phyloP scores from a whole-genome alignment of 1,140 invertebrate genomes.

The Cydia fagiglandana region DNA sequence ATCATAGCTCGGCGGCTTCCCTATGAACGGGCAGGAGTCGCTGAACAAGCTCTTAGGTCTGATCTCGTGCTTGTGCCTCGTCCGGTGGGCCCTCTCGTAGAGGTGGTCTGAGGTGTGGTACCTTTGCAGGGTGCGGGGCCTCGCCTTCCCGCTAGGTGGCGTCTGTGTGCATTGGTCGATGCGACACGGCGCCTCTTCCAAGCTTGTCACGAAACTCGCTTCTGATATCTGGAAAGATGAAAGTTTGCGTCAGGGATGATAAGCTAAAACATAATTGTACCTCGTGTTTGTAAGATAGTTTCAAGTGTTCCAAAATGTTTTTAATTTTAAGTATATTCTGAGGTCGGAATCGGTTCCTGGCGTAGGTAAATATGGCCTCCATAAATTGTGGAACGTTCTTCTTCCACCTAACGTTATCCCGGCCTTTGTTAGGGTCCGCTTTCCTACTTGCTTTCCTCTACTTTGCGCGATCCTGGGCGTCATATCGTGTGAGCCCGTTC shows the following conservation, averaged over 20 bases:
- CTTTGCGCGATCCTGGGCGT: too few species aligned
- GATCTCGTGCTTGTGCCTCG: conserved; percentile 48
- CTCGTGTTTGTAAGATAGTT: too few species aligned
- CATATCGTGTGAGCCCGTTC: too few species aligned
- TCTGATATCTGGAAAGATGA: conserved; percentile 65
- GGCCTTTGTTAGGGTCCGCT: too few species aligned
- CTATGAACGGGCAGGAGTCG: conserved; percentile 61
- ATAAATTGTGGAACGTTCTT: too few species aligned
- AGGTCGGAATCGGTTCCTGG: background rate
- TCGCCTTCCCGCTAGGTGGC: conserved; percentile 60
- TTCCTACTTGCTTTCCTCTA: too few species aligned
- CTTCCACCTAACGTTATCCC: too few species aligned
- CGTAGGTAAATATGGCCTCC: background rate
- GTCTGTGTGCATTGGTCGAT: conserved; percentile 74
- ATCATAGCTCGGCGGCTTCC: conserved; percentile 69
- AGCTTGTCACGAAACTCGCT: conserved; percentile 70
- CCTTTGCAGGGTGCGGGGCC: conserved; percentile 65
- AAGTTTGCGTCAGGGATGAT: background rate
- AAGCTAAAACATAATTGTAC: too few species aligned
- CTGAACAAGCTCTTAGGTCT: conserved; percentile 62
- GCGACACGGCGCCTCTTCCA: conserved; percentile 59
- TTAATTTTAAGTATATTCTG: too few species aligned
- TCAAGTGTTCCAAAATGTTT: too few species aligned
- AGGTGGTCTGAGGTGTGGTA: conserved; percentile 72
- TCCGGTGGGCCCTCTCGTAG: conserved; percentile 56